Conservation (phyloP, 2,113 vertebrate species). For the Hemichromis elongatus region DNA sequence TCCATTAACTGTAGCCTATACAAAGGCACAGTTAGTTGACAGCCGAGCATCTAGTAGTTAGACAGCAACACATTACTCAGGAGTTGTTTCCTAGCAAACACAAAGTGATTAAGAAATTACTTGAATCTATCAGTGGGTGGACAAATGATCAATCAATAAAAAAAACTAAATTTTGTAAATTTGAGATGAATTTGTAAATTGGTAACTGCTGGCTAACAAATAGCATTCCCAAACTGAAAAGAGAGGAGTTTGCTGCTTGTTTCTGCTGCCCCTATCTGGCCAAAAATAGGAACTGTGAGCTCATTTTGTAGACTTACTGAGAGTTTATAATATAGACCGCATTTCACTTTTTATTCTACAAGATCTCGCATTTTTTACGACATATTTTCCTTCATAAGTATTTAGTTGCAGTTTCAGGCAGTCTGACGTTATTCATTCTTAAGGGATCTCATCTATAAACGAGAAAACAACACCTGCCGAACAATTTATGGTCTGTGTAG, state of each 20-base stretch:
- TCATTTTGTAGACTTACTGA: neutral
- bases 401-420: neutral
- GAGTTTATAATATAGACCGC: neutral
- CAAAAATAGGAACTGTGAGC: neutral
- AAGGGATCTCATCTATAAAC: too few species aligned
- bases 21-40: neutral
- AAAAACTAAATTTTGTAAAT: neutral
- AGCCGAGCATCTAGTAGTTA: neutral
- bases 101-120: neutral
- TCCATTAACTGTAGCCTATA: neutral
- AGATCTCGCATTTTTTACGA: neutral
- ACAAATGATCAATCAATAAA: neutral
- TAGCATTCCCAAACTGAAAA: neutral
- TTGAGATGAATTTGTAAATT: fast-evolving
- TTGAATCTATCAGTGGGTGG: neutral
- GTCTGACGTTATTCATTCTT: neutral
- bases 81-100: neutral
- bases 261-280: neutral
- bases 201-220: neutral
- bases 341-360: neutral
- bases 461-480: neutral
- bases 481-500: neutral
- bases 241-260: neutral
- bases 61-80: neutral
- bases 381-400: neutral